Evolutionary conservation across 2,888 invertebrate species (phyloP).

Genomic region (Harpagoxenus sublaevis): DNA sequence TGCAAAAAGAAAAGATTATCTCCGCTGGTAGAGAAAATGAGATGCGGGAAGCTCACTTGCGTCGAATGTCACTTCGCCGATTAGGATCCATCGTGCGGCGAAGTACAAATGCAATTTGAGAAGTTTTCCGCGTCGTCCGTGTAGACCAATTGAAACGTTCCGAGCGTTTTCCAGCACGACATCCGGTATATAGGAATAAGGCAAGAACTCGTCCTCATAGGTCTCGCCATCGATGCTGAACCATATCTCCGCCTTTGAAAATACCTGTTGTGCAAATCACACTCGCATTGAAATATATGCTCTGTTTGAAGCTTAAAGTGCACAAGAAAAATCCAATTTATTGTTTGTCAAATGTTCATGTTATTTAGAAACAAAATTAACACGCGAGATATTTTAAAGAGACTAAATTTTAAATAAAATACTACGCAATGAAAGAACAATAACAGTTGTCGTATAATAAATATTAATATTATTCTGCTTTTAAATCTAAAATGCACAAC

Average conservation of each 20-base stretch:
- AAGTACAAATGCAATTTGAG: conserved; percentile 90
- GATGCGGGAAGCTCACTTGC: conserved; percentile 86
- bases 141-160: conserved; percentile 90
- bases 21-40: neutral
- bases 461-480: neutral
- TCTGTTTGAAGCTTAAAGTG: neutral
- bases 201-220: conserved; percentile 79
- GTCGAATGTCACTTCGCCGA: conserved; percentile 90
- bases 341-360: neutral
- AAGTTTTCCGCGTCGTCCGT: conserved; percentile 88
- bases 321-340: neutral
- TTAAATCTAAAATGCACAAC: neutral
- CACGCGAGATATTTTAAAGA: neutral
- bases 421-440: neutral
- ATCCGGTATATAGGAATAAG: conserved; percentile 89
- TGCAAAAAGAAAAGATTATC: neutral
- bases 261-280: conserved; percentile 87
- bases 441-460: too few species aligned
- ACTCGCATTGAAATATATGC: neutral
- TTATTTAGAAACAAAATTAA: conserved; percentile 1
- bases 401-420: neutral
- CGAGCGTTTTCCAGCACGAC: conserved; percentile 89
- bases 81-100: conserved; percentile 90
- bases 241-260: conserved; percentile 89
- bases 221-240: conserved; percentile 86